Conservation (phyloP, 2,113 vertebrate genomes). For the Desmodus rotundus region DNA sequence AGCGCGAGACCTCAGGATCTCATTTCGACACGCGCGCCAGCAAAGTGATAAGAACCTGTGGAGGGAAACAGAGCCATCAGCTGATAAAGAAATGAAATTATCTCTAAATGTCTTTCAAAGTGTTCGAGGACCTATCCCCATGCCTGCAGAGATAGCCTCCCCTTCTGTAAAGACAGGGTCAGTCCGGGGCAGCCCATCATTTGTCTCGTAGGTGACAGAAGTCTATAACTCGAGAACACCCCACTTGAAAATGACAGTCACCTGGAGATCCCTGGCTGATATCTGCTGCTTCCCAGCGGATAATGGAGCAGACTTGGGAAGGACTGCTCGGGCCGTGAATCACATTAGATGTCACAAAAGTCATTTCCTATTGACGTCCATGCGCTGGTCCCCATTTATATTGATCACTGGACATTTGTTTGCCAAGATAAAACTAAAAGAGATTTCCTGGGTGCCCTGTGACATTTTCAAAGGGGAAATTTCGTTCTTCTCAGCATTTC, state of each 20-base stretch:
- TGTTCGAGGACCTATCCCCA: conserved; percentile 6
- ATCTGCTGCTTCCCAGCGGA: conserved; percentile 42
- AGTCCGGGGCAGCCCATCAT: conserved; percentile 61
- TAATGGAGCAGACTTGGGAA: conserved; percentile 39
- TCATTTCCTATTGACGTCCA: conserved; percentile 55
- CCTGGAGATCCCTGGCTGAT: conserved; percentile 54
- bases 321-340: conserved; percentile 24
- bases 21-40: conserved; percentile 52
- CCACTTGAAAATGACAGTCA: conserved; percentile 68
- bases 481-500: neutral
- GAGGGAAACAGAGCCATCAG: conserved; percentile 46
- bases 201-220: conserved; percentile 62
- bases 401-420: conserved; percentile 67
- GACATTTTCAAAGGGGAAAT: conserved; percentile 65
- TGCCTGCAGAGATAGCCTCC: conserved; percentile 44
- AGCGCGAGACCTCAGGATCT: conserved; percentile 49
- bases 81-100: conserved; percentile 66
- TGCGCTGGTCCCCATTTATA: conserved; percentile 58
- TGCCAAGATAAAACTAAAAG: conserved; percentile 59
- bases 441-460: conserved; percentile 45
- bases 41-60: conserved; percentile 47
- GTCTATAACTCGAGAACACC: conserved; percentile 63
- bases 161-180: conserved; percentile 64
- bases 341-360: conserved; percentile 45
- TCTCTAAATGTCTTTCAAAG: conserved; percentile 65